Evolutionary conservation across 2,113 vertebrate genomes (phyloP).

Genomic region (Pluvianellus socialis): DNA sequence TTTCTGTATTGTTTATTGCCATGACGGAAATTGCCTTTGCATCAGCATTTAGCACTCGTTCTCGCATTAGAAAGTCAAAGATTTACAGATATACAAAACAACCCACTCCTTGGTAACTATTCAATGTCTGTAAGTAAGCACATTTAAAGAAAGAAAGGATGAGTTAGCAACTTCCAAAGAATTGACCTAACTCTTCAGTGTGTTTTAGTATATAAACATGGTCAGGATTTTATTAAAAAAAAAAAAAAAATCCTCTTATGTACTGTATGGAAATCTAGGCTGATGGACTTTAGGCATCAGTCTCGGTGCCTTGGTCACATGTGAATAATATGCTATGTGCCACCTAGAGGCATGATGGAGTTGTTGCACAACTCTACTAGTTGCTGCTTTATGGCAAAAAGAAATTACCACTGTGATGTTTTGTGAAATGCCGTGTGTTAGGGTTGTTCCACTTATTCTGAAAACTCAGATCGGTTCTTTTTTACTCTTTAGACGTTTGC

Average conservation of each 20-base stretch:
- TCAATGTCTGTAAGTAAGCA: background rate
- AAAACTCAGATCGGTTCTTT: background rate
- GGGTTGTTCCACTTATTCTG: background rate
- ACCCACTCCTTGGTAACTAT: background rate
- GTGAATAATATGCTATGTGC: background rate
- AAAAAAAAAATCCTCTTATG: background rate
- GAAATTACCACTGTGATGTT: background rate
- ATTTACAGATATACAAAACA: background rate
- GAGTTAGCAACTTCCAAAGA: background rate
- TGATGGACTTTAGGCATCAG: background rate
- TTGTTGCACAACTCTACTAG: background rate
- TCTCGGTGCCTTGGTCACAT: background rate
- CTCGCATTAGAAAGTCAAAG: background rate
- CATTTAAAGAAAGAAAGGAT: background rate
- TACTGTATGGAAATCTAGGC: background rate
- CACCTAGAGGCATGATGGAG: conserved; percentile 14
- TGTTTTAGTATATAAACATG: background rate
- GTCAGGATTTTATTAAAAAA: background rate
- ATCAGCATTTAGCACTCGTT: background rate
- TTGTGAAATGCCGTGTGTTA: background rate
- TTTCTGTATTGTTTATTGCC: background rate
- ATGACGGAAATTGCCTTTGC: background rate
- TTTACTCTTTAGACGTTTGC: background rate
- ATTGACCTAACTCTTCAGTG: background rate
- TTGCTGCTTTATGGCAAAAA: background rate